These are phyloP conservation scores for Heliornis fulica DNA, from an alignment of 2,113 vertebrate species.

Conservation along the genomic window DNA sequence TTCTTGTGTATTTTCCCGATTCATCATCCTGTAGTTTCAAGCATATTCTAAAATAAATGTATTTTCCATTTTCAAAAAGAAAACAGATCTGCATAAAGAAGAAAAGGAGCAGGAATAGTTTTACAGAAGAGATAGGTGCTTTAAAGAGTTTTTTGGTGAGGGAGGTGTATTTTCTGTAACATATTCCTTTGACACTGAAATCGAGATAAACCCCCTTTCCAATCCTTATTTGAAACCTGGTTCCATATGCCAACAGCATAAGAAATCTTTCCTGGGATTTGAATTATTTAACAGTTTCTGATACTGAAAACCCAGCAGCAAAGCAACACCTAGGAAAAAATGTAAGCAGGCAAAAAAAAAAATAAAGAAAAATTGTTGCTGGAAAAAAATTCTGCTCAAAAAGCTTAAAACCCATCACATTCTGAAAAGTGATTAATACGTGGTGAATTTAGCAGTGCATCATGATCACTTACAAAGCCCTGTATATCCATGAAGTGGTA, in stretches of 20 bases:
- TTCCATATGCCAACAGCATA: constrained; percentile 24
- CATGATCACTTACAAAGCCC: neutral
- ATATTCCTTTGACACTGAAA: constrained; percentile 16
- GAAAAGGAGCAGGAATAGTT: neutral
- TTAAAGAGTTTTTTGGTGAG: neutral
- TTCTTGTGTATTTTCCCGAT: neutral
- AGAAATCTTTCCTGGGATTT: constrained; percentile 22
- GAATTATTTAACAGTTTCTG: constrained; percentile 62
- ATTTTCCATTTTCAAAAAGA: neutral
- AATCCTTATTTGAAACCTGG: constrained; percentile 1
- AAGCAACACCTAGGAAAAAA: constrained; percentile 25
- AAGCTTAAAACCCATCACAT: neutral
- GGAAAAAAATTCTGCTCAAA: neutral
- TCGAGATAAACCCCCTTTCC: constrained; percentile 14
- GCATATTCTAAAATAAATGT: neutral
- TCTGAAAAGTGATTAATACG: constrained; percentile 17
- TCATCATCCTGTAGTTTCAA: neutral
- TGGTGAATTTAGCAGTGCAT: neutral
- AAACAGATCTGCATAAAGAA: neutral
- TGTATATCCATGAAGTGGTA: neutral
- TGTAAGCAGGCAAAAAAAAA: neutral
- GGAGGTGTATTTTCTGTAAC: constrained; percentile 6
- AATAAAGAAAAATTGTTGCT: neutral
- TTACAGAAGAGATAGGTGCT: neutral
- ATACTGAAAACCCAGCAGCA: constrained; percentile 36